Conservation (phyloP, 1,140 invertebrate genomes). For the Ceratina japonica region DNA sequence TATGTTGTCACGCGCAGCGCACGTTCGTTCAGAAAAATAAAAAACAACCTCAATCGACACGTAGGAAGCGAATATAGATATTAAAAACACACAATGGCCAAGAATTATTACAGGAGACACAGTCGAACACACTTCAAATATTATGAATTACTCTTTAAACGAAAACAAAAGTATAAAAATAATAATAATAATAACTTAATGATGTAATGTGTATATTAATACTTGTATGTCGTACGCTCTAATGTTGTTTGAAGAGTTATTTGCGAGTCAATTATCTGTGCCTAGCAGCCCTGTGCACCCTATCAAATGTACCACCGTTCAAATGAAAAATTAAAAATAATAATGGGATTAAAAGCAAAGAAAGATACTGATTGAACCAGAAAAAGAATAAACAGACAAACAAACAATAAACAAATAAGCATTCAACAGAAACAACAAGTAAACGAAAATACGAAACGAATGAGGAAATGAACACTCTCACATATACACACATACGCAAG, state of each 20-base stretch:
- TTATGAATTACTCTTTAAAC: conserved; percentile 65
- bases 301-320: conserved; percentile 80
- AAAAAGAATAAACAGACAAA: conserved; percentile 54
- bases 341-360: conserved; percentile 56
- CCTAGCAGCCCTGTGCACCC: conserved; percentile 80
- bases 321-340: conserved; percentile 74
- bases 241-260: conserved; percentile 81
- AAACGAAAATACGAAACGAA: conserved; percentile 37
- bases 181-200: conserved; percentile 50
- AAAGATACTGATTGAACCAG: conserved; percentile 54
- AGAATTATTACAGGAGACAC: conserved; percentile 27
- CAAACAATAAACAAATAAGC: conserved; percentile 41
- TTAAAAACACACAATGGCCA: conserved; percentile 16
- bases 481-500: conserved; percentile 41
- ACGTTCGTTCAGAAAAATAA: conserved; percentile 48
- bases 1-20: conserved; percentile 70
- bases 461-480: conserved; percentile 14
- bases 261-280: conserved; percentile 81
- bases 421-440: conserved; percentile 47
- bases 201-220: conserved; percentile 78
- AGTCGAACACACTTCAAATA: conserved; percentile 58
- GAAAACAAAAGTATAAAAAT: conserved; percentile 54
- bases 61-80: conserved; percentile 31
- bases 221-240: conserved; percentile 80
- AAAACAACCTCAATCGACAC: conserved; percentile 14